phyloP scores from a whole-genome alignment of 2,888 invertebrate genomes.

The Trachelus tabidus region DNA sequence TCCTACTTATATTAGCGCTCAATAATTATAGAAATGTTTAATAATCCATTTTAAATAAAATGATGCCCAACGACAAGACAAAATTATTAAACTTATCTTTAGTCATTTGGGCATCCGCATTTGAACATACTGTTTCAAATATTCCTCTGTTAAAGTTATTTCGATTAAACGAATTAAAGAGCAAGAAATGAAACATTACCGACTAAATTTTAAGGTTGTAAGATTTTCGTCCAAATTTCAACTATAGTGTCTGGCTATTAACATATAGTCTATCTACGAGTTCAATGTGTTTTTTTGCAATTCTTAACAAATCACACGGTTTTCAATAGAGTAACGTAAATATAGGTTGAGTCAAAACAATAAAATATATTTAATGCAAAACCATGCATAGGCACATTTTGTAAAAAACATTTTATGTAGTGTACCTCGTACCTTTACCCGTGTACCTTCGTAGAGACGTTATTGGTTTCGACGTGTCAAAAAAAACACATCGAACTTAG shows the following conservation, averaged over 20 bases:
- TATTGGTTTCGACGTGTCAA: no score
- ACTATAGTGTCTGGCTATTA: neutral
- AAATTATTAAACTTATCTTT: neutral
- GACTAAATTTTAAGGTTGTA: neutral
- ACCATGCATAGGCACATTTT: no score
- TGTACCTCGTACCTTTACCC: no score
- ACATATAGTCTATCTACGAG: neutral
- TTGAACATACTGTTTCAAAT: neutral
- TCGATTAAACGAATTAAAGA: neutral
- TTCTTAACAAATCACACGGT: no score
- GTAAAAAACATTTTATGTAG: no score
- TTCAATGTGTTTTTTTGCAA: no score
- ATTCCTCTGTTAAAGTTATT: neutral
- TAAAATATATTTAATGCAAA: no score
- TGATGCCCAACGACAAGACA: neutral
- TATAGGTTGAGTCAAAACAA: no score
- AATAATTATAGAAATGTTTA: neutral
- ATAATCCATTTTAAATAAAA: neutral
- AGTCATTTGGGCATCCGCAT: neutral
- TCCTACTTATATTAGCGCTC: neutral
- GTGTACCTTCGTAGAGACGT: no score
- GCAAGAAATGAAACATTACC: neutral
- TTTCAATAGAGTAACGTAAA: no score
- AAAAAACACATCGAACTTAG: no score
- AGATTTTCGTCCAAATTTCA: neutral